Percentiles rank a stretch among this genome's conserved stretches.
phyloP scores from a whole-genome alignment of 1,140 invertebrate genomes.

The Eupristina koningsbergeri region DNA sequence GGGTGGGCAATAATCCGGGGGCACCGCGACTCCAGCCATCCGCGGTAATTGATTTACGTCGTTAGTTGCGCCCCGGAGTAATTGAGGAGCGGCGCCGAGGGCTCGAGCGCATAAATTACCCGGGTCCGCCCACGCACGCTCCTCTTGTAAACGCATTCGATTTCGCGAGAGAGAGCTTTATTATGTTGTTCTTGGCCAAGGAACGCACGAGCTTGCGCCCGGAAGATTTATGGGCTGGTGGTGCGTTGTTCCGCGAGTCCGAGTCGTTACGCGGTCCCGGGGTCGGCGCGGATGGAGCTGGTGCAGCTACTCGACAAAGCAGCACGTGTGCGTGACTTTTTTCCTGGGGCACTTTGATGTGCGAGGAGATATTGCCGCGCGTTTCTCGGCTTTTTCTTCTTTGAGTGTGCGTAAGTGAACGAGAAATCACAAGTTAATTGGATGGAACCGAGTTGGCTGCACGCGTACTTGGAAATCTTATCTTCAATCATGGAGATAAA shows the following conservation, averaged over 20 bases:
- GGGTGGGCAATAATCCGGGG: background rate
- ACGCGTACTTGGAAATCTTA: background rate
- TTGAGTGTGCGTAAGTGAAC: background rate
- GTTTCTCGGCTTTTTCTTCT: background rate
- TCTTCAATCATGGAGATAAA: background rate
- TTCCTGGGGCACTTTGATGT: background rate
- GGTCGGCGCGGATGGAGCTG: too few species aligned
- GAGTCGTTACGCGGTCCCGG: background rate
- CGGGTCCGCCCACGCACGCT: background rate
- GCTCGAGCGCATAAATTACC: conserved; percentile 27
- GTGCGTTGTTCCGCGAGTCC: background rate
- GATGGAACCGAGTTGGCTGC: background rate
- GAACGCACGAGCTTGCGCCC: conserved; percentile 4
- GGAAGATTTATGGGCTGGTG: conserved; percentile 25
- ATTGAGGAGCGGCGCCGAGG: conserved; percentile 18
- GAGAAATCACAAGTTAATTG: background rate
- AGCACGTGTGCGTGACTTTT: background rate
- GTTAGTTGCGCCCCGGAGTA: conserved; percentile 16
- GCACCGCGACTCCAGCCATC: background rate
- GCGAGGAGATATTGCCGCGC: background rate
- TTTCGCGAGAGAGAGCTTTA: conserved; percentile 6
- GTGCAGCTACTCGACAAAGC: too few species aligned
- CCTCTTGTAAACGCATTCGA: background rate
- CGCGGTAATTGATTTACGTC: conserved; percentile 32
- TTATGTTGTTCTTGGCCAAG: conserved; percentile 1